Base-by-base conservation (phyloP, 2,888 invertebrate species). In the Dysmachus trigonus region DNA sequence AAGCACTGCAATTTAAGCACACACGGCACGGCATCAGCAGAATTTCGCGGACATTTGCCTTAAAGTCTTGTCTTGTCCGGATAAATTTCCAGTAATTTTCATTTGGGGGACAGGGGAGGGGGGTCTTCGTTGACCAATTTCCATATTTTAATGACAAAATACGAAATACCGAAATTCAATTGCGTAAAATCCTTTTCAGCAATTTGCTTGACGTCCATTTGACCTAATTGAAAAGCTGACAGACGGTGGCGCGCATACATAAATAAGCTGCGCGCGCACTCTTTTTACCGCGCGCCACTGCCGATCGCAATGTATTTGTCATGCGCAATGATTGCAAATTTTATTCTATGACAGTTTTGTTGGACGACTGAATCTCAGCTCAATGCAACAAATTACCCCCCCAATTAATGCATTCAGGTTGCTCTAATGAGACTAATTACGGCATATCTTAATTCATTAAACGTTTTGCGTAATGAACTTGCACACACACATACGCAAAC, bases 271-370 rank as follows among this genome's bases (percentile, higher is more conserved):
- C 7, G 51, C 22, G 22, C 47, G 79, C 47, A 47, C 47, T 22
- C n/a, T 41, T 79, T 62, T 62, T 62, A 22, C 13, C 10, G 27
- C n/a, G n/a, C n/a, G n/a, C n/a, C n/a, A n/a, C n/a, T n/a, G n/a
- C 62, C 22, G 18, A 31, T 27, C 51, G 27, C 18, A 22, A 30
- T 51, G 51, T 8, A 81, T 62, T 81, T 81, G 47, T 31, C 53
- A 81, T 81, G 53, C 35, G 35, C 81, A 79, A 79, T 79, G 79
- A 79, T 18, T 79, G 79, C 79, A 81, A 81, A 81, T 81, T 53
- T 81, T 81, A 81, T 53, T 81, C 62, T 79, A 47, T 31, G 79
- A 79, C 79, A 79, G 35, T 73, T 73, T 33, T 73, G 76, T 13
- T 76, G 41, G n/a, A 47, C 47, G 41, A 30, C 33, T 53, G 33